Evolutionary conservation across 2,888 invertebrate species (phyloP).

Genomic region (Heliconius sara): DNA sequence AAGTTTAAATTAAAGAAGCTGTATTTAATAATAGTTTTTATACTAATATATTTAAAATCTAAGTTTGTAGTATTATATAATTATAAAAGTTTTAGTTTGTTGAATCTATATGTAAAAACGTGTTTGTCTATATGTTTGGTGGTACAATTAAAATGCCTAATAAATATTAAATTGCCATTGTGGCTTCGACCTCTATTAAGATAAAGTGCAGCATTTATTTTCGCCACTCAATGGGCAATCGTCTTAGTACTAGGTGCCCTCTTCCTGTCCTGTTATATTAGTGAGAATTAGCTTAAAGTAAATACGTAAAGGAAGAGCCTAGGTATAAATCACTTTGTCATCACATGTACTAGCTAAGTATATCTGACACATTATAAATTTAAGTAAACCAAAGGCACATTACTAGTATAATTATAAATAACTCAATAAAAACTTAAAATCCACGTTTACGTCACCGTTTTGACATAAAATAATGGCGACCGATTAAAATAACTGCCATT

Average conservation of each 20-base stretch:
- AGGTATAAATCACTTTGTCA: neutral
- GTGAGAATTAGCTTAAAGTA: too few species aligned
- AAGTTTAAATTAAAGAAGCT: neutral
- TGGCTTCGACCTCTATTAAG: too few species aligned
- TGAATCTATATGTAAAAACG: neutral
- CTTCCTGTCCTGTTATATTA: too few species aligned
- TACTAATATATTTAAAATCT: neutral
- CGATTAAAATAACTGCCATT: conserved; percentile 40
- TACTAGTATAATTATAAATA: conserved; percentile 31
- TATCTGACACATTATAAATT: neutral
- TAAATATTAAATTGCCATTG: too few species aligned
- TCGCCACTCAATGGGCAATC: too few species aligned
- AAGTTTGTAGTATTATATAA: neutral
- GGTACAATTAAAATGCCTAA: too few species aligned
- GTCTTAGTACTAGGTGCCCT: too few species aligned
- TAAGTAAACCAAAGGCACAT: neutral
- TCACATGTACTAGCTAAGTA: neutral
- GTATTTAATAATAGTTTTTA: neutral
- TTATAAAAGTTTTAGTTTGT: neutral
- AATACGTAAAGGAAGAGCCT: neutral
- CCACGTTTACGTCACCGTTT: conserved; percentile 23
- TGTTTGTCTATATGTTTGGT: neutral
- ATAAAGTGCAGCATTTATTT: too few species aligned
- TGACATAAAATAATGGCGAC: conserved; percentile 35
- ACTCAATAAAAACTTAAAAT: conserved; percentile 28